Conservation (phyloP, 2,797 vertebrate species). For the Cossypha heuglini region DNA sequence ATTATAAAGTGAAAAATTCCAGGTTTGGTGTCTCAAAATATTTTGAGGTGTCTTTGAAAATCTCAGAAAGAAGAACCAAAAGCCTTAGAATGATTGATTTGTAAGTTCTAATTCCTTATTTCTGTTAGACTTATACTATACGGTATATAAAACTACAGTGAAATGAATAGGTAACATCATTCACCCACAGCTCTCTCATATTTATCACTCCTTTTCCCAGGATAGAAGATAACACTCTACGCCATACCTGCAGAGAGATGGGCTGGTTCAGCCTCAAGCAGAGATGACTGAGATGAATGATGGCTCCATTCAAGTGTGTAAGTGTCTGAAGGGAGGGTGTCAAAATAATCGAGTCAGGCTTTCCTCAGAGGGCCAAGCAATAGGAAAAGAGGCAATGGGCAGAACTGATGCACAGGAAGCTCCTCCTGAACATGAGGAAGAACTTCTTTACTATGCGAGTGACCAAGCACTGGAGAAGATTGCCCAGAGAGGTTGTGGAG, state of each 20-base stretch:
- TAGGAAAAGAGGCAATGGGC: not conserved
- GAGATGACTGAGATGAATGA: not conserved
- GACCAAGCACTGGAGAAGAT: not conserved
- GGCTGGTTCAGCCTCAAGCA: not conserved
- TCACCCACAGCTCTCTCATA: not conserved
- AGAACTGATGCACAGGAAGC: not conserved
- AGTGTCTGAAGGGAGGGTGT: not conserved
- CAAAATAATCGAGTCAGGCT: not conserved
- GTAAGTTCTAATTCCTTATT: not conserved
- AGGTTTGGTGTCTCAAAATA: not conserved
- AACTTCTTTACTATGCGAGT: rapidly evolving
- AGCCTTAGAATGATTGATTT: not conserved
- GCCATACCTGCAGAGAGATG: not conserved
- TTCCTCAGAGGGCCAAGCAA: rapidly evolving
- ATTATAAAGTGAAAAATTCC: not conserved
- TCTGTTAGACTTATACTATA: not conserved
- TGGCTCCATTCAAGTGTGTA: not conserved
- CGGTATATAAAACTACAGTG: not conserved
- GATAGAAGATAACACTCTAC: not conserved
- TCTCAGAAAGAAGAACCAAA: not conserved
- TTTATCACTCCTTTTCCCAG: not conserved
- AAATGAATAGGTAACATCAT: not conserved
- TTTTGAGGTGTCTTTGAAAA: not conserved
- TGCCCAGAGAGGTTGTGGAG: not conserved
- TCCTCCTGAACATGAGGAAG: not conserved